These are phyloP conservation scores for Sarcophaga variegata DNA, from an alignment of 2,888 invertebrate genomes.

Conservation along the genomic window DNA sequence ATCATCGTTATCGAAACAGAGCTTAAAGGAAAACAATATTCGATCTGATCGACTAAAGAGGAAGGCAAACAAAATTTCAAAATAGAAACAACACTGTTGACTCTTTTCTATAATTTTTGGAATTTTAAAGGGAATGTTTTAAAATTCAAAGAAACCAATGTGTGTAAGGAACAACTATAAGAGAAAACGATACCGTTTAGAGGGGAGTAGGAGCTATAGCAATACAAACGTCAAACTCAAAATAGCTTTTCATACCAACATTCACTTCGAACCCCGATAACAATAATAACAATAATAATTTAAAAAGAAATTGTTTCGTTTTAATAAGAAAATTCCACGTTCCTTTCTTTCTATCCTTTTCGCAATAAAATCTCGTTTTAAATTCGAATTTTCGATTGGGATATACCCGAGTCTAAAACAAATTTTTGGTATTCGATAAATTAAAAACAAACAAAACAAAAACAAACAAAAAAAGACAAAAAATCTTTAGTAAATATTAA, in stretches of 20 bases:
- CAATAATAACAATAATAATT: neutral
- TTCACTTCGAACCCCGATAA: neutral
- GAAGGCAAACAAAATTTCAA: slow-evolving; percentile 50
- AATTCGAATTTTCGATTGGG: no score
- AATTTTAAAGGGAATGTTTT: slow-evolving; percentile 38
- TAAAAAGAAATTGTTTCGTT: neutral
- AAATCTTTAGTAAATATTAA: neutral
- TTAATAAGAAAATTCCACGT: neutral
- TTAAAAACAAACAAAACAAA: neutral
- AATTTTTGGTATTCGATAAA: neutral
- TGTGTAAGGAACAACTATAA: slow-evolving; percentile 67
- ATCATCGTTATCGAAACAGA: neutral
- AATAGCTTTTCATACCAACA: slow-evolving; percentile 5
- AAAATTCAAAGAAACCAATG: slow-evolving; percentile 69
- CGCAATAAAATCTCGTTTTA: no score
- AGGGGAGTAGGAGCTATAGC: slow-evolving; percentile 48
- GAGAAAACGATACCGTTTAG: slow-evolving; percentile 69
- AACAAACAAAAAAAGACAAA: neutral
- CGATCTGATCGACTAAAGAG: neutral
- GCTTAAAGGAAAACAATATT: neutral
- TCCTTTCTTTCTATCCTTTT: neutral
- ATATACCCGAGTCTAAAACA: no score
- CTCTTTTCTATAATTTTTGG: slow-evolving; percentile 15
- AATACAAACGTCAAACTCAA: slow-evolving; percentile 10
- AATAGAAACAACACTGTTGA: slow-evolving; percentile 35